Conservation (phyloP, 2,888 invertebrate genomes). For the Athalia circularis region DNA sequence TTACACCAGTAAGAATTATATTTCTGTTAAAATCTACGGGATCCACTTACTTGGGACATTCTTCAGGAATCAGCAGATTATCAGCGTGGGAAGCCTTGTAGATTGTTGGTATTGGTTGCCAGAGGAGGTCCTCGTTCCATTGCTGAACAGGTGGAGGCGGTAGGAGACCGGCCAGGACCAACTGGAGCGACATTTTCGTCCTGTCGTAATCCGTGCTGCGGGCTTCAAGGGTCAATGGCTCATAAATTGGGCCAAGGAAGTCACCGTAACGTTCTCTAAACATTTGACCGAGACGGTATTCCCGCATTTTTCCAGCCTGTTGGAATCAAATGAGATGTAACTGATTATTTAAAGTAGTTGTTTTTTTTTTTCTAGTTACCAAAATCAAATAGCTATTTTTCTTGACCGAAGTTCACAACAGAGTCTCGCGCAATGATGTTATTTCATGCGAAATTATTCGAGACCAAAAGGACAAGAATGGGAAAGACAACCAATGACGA, state of each 20-base stretch:
- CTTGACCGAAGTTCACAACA: too few species aligned
- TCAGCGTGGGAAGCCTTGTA: slow-evolving; percentile 53
- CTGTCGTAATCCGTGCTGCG: slow-evolving; percentile 83
- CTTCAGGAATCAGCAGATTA: slow-evolving; percentile 54
- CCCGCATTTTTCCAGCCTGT: slow-evolving; percentile 77
- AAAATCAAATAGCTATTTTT: neutral
- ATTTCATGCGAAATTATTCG: neutral
- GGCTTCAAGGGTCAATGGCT: slow-evolving; percentile 67
- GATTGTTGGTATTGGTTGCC: slow-evolving; percentile 81
- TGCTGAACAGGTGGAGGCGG: slow-evolving; percentile 77
- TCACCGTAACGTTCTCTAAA: slow-evolving; percentile 74
- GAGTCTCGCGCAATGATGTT: neutral
- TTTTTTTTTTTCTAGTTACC: neutral
- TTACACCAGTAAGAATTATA: too few species aligned
- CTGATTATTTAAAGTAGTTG: too few species aligned
- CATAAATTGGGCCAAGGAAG: slow-evolving; percentile 75
- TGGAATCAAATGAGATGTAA: too few species aligned
- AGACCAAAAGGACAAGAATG: too few species aligned
- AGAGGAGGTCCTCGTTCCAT: slow-evolving; percentile 78
- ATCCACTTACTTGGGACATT: slow-evolving; percentile 56
- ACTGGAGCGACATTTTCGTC: slow-evolving; percentile 84
- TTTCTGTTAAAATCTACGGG: neutral
- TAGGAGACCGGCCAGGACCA: slow-evolving; percentile 82
- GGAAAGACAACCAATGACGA: too few species aligned
- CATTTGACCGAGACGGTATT: slow-evolving; percentile 75